Evolutionary conservation across 2,797 vertebrate genomes (phyloP).

Genomic region (Anabas testudineus): DNA sequence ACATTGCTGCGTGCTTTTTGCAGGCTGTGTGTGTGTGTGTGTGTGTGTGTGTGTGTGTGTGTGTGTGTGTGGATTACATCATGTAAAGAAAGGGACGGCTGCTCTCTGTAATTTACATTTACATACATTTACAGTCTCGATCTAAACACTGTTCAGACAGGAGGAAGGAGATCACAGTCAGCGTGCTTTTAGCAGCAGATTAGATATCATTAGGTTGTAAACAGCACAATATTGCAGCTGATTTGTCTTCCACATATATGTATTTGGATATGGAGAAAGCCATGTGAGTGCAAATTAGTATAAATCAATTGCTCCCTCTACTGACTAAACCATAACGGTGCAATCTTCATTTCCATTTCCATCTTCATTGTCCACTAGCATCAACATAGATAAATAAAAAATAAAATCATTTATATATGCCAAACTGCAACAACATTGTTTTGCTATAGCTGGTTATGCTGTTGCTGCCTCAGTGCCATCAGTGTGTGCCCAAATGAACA

Average conservation of each 20-base stretch:
- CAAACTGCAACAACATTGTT: too few relatives aligned
- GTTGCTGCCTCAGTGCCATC: too few relatives aligned
- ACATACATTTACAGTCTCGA: too few relatives aligned
- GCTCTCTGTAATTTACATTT: constrained; percentile 76
- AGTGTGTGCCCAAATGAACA: too few relatives aligned
- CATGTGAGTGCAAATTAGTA: background rate
- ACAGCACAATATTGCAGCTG: constrained; percentile 7
- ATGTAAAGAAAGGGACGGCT: constrained; percentile 65
- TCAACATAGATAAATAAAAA: too few relatives aligned
- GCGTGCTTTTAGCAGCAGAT: constrained; percentile 19
- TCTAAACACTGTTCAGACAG: constrained; percentile 33
- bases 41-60: too few relatives aligned
- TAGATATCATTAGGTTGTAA: constrained; percentile 26
- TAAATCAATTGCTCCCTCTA: constrained; percentile 64
- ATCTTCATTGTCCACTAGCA: too few relatives aligned
- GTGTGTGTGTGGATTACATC: too few relatives aligned
- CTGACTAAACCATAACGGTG: constrained; percentile 33
- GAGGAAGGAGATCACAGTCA: background rate
- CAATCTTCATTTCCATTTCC: background rate
- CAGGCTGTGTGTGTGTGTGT: constrained; percentile 23
- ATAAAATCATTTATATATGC: too few relatives aligned
- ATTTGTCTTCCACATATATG: background rate
- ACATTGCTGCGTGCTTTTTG: constrained; percentile 43
- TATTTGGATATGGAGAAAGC: background rate
- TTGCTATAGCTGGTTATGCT: too few relatives aligned